Evolutionary conservation across 1,140 invertebrate genomes (phyloP).

Genomic region (Daktulosphaira vitifoliae): DNA sequence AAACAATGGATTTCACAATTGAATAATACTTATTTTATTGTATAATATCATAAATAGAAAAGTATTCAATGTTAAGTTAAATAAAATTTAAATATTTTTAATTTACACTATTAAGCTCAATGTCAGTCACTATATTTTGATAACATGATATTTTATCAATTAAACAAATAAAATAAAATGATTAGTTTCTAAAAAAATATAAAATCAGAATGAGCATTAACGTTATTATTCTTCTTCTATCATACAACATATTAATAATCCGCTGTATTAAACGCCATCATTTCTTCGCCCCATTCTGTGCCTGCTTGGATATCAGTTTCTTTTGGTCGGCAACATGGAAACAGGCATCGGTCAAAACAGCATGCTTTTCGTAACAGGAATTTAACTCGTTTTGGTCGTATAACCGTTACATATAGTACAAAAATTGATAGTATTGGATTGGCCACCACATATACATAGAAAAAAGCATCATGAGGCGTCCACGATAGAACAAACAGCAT

Average conservation of each 20-base stretch:
- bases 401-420: conserved; percentile 63
- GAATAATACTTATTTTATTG: too few relatives aligned
- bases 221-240: neutral
- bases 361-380: conserved; percentile 68
- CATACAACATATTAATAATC: conserved; percentile 5
- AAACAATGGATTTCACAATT: too few relatives aligned
- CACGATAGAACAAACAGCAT: conserved; percentile 63
- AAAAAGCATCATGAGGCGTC: conserved; percentile 57
- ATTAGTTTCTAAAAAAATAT: too few relatives aligned
- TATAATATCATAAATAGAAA: too few relatives aligned
- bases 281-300: conserved; percentile 75
- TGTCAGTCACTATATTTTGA: too few relatives aligned
- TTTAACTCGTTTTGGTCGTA: conserved; percentile 64
- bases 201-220: neutral
- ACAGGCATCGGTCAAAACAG: conserved; percentile 52
- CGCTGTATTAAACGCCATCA: conserved; percentile 45
- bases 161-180: too few relatives aligned
- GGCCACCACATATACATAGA: conserved; percentile 62
- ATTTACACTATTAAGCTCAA: too few relatives aligned
- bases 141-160: too few relatives aligned
- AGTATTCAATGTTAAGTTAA: too few relatives aligned
- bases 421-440: conserved; percentile 63
- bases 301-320: conserved; percentile 52
- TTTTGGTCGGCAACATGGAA: conserved; percentile 47
- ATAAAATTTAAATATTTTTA: too few relatives aligned